phyloP scores from a whole-genome alignment of 2,113 vertebrate genomes.

The Podarcis muralis region DNA sequence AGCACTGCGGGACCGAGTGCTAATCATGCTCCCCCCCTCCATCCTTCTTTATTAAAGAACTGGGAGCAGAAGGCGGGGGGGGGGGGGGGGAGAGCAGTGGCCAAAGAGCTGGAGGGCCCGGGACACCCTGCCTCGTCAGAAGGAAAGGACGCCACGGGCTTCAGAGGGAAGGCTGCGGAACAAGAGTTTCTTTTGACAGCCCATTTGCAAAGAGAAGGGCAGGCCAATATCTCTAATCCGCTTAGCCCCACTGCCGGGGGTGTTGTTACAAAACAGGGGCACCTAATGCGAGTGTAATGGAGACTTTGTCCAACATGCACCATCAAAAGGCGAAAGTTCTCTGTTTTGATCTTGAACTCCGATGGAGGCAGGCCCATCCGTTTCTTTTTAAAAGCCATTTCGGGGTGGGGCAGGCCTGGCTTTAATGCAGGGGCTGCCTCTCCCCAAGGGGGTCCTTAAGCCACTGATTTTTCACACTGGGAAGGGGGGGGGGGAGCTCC shows the following conservation, averaged over 20 bases:
- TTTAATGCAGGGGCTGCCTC: background rate
- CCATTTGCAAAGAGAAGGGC: slow-evolving; percentile 64
- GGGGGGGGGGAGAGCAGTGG: background rate
- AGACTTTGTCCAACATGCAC: slow-evolving; percentile 72
- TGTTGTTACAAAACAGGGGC: slow-evolving; percentile 81
- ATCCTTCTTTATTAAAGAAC: slow-evolving; percentile 76
- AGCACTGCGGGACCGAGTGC: slow-evolving; percentile 78
- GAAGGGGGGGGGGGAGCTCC: background rate
- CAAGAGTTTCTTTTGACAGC: slow-evolving; percentile 75
- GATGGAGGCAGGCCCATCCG: slow-evolving; percentile 47
- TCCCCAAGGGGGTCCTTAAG: background rate
- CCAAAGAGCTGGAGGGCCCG: slow-evolving; percentile 10
- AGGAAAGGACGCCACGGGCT: slow-evolving; percentile 73
- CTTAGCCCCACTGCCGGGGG: slow-evolving; percentile 74
- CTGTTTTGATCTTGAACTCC: slow-evolving; percentile 63
- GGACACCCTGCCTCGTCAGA: background rate
- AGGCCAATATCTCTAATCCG: slow-evolving; percentile 74
- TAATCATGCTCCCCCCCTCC: slow-evolving; percentile 68
- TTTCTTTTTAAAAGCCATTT: slow-evolving; percentile 44
- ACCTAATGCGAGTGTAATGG: slow-evolving; percentile 73
- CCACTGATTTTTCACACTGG: background rate
- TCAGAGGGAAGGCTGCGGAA: slow-evolving; percentile 76
- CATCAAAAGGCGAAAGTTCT: slow-evolving; percentile 73
- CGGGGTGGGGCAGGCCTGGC: too few relatives aligned
- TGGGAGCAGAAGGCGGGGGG: slow-evolving; percentile 42